Evolutionary conservation across 1,140 invertebrate species (phyloP).

Genomic region (Argopecten irradians): DNA sequence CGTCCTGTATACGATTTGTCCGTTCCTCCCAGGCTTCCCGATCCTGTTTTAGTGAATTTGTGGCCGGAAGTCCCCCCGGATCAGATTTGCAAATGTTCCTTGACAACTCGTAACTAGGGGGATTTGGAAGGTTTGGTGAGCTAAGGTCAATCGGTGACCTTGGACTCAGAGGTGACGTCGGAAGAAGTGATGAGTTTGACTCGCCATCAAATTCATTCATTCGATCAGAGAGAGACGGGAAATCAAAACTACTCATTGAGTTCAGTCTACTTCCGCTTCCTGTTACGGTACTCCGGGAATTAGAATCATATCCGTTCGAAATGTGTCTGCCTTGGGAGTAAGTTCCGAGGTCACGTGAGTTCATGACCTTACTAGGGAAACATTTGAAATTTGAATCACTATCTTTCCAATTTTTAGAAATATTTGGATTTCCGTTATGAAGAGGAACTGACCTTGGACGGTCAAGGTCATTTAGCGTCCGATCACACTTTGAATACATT

Average conservation of each 20-base stretch:
- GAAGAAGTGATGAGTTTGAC: not conserved
- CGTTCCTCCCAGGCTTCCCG: slow-evolving; percentile 34
- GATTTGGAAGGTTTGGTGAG: not conserved
- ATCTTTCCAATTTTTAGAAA: not conserved
- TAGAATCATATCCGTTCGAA: slow-evolving; percentile 21
- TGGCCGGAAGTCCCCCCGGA: not conserved
- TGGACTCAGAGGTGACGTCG: not conserved
- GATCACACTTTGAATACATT: slow-evolving; percentile 35
- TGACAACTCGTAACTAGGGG: slow-evolving; percentile 4
- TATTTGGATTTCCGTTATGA: slow-evolving; percentile 6
- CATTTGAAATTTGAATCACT: slow-evolving; percentile 28
- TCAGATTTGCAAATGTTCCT: not conserved
- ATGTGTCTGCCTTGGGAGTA: slow-evolving; percentile 15
- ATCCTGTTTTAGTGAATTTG: not conserved
- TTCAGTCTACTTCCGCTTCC: not conserved
- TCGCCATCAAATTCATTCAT: not conserved
- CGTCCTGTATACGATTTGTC: slow-evolving; percentile 48
- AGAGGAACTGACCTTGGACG: slow-evolving; percentile 41
- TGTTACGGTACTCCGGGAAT: not conserved
- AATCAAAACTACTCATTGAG: slow-evolving; percentile 3
- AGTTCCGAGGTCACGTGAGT: slow-evolving; percentile 25
- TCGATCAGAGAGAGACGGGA: not conserved
- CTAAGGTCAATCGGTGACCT: not conserved
- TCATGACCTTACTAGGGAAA: slow-evolving; percentile 30
- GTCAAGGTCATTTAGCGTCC: slow-evolving; percentile 24